phyloP scores from a whole-genome alignment of 2,797 vertebrate species.

The Tiaroga cobitis region DNA sequence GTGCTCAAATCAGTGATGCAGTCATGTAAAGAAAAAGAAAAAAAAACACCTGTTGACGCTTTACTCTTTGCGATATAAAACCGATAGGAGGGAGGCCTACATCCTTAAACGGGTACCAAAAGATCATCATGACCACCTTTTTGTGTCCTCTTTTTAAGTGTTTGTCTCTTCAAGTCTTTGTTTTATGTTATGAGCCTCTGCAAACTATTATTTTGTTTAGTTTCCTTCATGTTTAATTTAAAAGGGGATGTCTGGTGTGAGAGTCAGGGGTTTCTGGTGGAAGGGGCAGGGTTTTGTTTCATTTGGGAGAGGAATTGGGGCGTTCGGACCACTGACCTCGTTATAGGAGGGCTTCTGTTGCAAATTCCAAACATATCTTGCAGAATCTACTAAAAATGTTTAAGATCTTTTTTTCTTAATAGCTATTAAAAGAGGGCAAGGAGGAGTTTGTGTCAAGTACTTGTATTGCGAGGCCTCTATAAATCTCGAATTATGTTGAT shows the following conservation, averaged over 20 bases:
- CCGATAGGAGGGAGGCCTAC: slow-evolving; percentile 2
- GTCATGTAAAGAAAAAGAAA: slow-evolving; percentile 4
- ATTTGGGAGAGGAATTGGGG: slow-evolving; percentile 5
- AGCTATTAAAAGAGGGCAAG: slow-evolving; percentile 58
- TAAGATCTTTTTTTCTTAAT: slow-evolving; percentile 63
- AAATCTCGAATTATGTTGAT: slow-evolving; percentile 73
- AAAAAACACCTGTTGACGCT: not conserved
- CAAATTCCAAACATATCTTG: slow-evolving; percentile 76
- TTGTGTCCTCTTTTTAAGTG: slow-evolving; percentile 35
- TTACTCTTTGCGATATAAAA: slow-evolving; percentile 15
- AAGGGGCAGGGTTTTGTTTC: slow-evolving; percentile 15
- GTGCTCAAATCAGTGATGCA: not conserved
- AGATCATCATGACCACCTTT: slow-evolving; percentile 29
- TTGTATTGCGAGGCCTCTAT: slow-evolving; percentile 79
- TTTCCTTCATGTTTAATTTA: slow-evolving; percentile 57
- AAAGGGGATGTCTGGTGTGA: slow-evolving; percentile 53
- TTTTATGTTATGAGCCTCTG: slow-evolving; percentile 56
- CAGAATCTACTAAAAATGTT: slow-evolving; percentile 76
- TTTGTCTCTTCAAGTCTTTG: slow-evolving; percentile 51
- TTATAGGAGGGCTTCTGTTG: slow-evolving; percentile 65
- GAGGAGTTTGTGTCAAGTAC: slow-evolving; percentile 68
- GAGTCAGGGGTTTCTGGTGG: slow-evolving; percentile 34
- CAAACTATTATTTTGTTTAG: slow-evolving; percentile 45
- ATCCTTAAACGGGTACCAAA: slow-evolving; percentile 44
- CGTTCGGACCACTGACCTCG: slow-evolving; percentile 39